Evolutionary conservation across 2,888 invertebrate species (phyloP).

Genomic region (Nomada flava): DNA sequence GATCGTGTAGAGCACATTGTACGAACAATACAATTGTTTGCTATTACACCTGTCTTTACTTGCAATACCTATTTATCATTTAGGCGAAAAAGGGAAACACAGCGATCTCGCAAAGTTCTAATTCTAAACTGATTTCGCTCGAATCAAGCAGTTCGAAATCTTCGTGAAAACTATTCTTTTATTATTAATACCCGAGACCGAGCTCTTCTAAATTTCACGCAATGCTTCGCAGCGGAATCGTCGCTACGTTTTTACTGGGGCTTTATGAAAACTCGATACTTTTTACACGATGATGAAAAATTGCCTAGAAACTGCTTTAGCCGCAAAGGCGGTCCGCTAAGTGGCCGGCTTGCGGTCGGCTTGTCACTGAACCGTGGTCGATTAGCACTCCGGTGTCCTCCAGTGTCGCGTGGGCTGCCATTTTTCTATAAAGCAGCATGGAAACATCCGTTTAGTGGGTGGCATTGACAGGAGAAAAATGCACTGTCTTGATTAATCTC

Average conservation of each 20-base stretch:
- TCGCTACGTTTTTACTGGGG: background rate
- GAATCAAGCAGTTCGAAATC: background rate
- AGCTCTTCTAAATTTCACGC: slow-evolving; percentile 10
- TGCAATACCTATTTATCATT: no score
- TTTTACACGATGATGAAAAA: slow-evolving; percentile 44
- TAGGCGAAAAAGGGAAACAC: no score
- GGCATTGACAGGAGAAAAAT: slow-evolving; percentile 30
- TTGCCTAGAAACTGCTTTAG: slow-evolving; percentile 39
- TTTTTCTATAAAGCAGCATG: slow-evolving; percentile 28
- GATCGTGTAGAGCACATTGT: background rate
- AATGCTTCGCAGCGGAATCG: background rate
- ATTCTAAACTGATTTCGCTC: background rate
- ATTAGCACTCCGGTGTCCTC: slow-evolving; percentile 60
- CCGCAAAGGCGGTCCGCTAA: slow-evolving; percentile 55
- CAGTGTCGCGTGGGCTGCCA: slow-evolving; percentile 43
- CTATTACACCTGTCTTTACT: background rate
- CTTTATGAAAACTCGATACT: slow-evolving; percentile 14
- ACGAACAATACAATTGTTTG: background rate
- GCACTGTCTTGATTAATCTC: slow-evolving; percentile 21
- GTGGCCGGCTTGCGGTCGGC: slow-evolving; percentile 56
- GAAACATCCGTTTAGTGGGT: slow-evolving; percentile 35
- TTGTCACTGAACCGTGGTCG: slow-evolving; percentile 44
- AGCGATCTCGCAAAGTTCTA: background rate
- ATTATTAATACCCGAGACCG: background rate
- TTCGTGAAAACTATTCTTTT: background rate